Conservation (phyloP, 2,113 vertebrate species). For the Heptranchias perlo region DNA sequence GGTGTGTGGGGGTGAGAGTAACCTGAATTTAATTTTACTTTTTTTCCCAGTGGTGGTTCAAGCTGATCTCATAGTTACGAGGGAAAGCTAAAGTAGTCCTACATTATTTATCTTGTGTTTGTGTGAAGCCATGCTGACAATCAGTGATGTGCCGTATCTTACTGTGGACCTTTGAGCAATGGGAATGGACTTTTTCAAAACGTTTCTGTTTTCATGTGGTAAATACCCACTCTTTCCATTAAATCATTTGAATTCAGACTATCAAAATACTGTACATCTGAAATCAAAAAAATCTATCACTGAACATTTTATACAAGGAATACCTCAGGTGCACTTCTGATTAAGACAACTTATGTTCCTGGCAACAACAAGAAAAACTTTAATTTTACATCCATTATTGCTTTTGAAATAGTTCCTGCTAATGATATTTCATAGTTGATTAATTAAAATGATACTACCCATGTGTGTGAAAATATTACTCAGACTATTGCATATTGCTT, state of each 20-base stretch:
- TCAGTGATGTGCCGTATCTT: background rate
- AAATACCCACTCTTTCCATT: background rate
- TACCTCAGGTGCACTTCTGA: background rate
- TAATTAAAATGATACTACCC: background rate
- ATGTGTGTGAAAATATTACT: background rate
- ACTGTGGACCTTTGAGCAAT: background rate
- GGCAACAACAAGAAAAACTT: no score
- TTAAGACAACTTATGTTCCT: background rate
- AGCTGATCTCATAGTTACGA: background rate
- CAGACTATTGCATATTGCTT: background rate
- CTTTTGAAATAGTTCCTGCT: background rate
- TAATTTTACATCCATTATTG: no score
- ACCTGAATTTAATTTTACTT: background rate
- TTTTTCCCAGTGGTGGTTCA: background rate
- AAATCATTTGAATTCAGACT: background rate
- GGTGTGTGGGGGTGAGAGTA: background rate
- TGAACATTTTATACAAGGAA: background rate
- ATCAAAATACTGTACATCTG: background rate
- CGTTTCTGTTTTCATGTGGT: background rate
- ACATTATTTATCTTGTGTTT: background rate
- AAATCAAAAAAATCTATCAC: background rate
- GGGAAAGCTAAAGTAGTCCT: background rate
- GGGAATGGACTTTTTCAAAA: background rate
- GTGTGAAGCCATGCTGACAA: background rate
- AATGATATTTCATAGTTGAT: background rate